Percentiles rank a stretch among this genome's conserved stretches.
phyloP scores from a whole-genome alignment of 2,797 vertebrate genomes.

The Tamandua tetradactyla region DNA sequence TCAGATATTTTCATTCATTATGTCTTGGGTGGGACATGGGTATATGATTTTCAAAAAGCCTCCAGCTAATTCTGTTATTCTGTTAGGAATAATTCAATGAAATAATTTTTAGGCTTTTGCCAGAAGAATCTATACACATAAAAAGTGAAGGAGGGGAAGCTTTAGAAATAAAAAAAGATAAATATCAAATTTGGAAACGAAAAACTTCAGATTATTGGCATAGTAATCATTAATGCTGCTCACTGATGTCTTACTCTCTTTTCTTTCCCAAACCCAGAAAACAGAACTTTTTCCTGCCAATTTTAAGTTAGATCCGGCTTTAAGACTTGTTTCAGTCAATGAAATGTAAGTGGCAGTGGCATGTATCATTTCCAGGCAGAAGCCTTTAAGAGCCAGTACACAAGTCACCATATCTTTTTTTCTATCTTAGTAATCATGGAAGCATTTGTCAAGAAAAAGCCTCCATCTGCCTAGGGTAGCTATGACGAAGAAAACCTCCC shows the following conservation, averaged over 20 bases:
- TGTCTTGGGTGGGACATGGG: not conserved
- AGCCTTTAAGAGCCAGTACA: not conserved
- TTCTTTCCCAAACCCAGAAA: not conserved
- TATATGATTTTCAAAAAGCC: not conserved
- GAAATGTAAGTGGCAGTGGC: not conserved
- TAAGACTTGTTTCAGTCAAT: not conserved
- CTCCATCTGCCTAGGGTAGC: not conserved
- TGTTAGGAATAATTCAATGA: not conserved
- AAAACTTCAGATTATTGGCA: not conserved
- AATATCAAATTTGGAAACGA: not conserved
- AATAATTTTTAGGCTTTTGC: not conserved
- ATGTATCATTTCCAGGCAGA: not conserved
- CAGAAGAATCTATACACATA: not conserved
- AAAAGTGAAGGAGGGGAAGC: not conserved
- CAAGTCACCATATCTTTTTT: not conserved
- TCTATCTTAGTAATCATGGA: not conserved
- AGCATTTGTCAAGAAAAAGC: not conserved
- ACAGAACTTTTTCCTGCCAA: not conserved
- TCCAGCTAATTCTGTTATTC: not conserved
- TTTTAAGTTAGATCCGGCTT: not conserved
- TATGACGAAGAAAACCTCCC: not conserved
- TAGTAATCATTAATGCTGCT: not conserved
- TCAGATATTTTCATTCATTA: not conserved
- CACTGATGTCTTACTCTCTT: not conserved
- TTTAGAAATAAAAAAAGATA: constrained; percentile 24